phyloP scores from a whole-genome alignment of 1,140 invertebrate genomes.

The Brachionus calyciflorus region DNA sequence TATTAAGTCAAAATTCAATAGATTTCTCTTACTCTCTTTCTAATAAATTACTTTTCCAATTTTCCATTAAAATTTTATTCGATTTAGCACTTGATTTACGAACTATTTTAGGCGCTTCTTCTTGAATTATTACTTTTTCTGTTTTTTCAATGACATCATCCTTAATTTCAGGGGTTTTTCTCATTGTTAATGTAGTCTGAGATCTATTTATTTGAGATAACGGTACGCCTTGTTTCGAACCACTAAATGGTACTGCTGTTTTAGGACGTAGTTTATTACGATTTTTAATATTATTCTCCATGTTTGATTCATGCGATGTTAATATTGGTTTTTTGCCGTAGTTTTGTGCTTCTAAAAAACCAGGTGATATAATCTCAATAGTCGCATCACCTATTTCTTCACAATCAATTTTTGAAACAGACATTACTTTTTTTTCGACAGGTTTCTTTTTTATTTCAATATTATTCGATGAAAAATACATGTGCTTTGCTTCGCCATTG shows the following conservation, averaged over 20 bases:
- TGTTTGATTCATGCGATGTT: neutral
- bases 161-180: neutral
- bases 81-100: neutral
- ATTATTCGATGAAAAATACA: neutral
- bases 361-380: neutral
- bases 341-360: neutral
- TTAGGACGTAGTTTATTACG: neutral
- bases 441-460: neutral
- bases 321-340: neutral
- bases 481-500: neutral
- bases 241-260: neutral
- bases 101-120: neutral
- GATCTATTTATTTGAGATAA: neutral
- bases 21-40: constrained; percentile 6
- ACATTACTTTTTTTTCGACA: neutral
- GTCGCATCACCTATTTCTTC: neutral
- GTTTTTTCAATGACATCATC: neutral
- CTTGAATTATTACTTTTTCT: neutral
- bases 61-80: neutral
- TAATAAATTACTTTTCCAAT: constrained; percentile 32
- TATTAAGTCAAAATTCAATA: neutral
- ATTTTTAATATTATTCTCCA: neutral
- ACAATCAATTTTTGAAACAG: neutral
- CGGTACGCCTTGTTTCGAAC: neutral
- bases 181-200: neutral